Evolutionary conservation across 2,888 invertebrate genomes (phyloP).

Genomic region (Limnephilus lunatus): DNA sequence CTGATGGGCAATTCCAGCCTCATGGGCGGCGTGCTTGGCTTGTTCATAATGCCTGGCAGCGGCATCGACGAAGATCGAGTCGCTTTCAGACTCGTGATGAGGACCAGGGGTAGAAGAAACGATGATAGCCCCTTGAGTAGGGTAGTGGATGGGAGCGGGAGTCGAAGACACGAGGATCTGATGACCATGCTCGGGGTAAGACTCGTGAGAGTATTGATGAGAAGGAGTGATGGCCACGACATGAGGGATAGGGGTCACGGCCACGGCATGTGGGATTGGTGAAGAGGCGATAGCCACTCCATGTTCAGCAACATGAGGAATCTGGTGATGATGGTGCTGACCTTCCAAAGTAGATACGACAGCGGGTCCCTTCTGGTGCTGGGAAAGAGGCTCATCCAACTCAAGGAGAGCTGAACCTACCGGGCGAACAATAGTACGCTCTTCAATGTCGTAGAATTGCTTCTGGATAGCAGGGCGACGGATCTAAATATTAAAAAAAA

Average conservation of each 20-base stretch:
- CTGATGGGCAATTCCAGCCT: constrained; percentile 61
- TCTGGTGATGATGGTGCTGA: constrained; percentile 56
- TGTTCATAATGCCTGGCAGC: constrained; percentile 65
- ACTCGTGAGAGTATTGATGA: constrained; percentile 48
- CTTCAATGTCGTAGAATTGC: constrained; percentile 81
- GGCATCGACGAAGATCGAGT: constrained; percentile 70
- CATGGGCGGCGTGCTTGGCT: constrained; percentile 60
- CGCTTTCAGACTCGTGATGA: constrained; percentile 67
- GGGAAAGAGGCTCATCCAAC: constrained; percentile 78
- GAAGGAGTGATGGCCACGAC: constrained; percentile 62
- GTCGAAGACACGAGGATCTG: constrained; percentile 63
- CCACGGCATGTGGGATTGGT: constrained; percentile 58
- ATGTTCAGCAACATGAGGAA: constrained; percentile 56
- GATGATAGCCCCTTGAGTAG: constrained; percentile 54
- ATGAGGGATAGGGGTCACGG: constrained; percentile 65
- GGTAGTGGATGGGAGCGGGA: constrained; percentile 65
- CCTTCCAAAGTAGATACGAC: constrained; percentile 69
- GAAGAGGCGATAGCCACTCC: constrained; percentile 56
- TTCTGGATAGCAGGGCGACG: constrained; percentile 81
- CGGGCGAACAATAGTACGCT: constrained; percentile 78
- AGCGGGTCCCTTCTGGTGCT: constrained; percentile 75
- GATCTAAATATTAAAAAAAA: constrained; percentile 69
- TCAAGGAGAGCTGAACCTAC: constrained; percentile 80
- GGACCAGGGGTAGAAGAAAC: constrained; percentile 66
- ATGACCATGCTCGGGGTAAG: constrained; percentile 39